phyloP scores from a whole-genome alignment of 2,888 invertebrate genomes.

The Volucella zonaria region DNA sequence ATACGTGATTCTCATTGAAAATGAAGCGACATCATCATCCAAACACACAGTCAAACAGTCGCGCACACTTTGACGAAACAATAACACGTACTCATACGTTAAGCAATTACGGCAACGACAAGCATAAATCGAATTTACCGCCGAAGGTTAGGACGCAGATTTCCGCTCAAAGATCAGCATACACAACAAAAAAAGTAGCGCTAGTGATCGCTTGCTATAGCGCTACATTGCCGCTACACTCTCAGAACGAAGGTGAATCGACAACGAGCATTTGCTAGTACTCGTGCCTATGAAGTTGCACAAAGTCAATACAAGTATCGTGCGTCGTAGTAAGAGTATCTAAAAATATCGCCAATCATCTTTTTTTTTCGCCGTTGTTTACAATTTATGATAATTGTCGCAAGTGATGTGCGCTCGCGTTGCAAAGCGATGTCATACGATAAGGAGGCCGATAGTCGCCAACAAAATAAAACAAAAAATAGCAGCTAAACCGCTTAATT shows the following conservation, averaged over 20 bases:
- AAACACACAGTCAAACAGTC: conserved; percentile 6
- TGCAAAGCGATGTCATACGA: conserved; percentile 54
- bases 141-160: conserved; percentile 69
- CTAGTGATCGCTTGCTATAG: conserved; percentile 15
- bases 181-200: conserved; percentile 36
- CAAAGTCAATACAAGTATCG: conserved; percentile 21
- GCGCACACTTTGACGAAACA: not conserved
- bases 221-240: conserved; percentile 18
- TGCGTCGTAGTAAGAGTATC: conserved; percentile 12
- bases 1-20: conserved; percentile 67
- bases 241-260: conserved; percentile 55
- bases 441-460: conserved; percentile 38
- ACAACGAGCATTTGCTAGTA: not conserved
- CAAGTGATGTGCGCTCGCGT: conserved; percentile 53
- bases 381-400: conserved; percentile 68
- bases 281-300: conserved; percentile 29
- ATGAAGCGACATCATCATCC: conserved; percentile 40
- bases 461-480: conserved; percentile 45
- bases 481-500: conserved; percentile 60
- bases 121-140: conserved; percentile 69
- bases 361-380: conserved; percentile 49
- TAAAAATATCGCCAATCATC: conserved; percentile 55
- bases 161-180: conserved; percentile 67
- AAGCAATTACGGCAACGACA: conserved; percentile 62
- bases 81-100: conserved; percentile 9